Percentiles rank a stretch among this genome's conserved stretches.
Evolutionary conservation across 2,113 vertebrate species (phyloP).

Genomic region (Pelobates fuscus): DNA sequence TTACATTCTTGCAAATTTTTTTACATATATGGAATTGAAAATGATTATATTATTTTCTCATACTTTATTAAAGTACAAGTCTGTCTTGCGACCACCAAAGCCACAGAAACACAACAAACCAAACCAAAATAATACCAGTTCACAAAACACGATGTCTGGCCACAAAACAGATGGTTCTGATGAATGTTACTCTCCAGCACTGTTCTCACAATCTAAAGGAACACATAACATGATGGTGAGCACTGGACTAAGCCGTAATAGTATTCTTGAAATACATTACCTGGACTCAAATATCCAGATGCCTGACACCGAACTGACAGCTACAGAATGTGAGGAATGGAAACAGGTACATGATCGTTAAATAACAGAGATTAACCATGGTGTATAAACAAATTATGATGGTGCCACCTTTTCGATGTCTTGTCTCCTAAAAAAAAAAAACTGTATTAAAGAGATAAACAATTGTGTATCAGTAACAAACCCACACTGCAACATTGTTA

Average conservation of each 20-base stretch:
- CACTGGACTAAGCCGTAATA: not conserved
- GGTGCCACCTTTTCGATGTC: too few relatives aligned
- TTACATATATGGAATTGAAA: too few relatives aligned
- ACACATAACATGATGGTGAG: not conserved
- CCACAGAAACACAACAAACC: not conserved
- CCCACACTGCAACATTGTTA: too few relatives aligned
- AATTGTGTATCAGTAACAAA: too few relatives aligned
- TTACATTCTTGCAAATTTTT: too few relatives aligned
- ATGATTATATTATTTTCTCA: too few relatives aligned
- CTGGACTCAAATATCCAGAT: slow-evolving; percentile 64
- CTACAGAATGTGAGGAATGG: slow-evolving; percentile 82
- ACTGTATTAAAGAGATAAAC: too few relatives aligned
- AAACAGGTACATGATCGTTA: slow-evolving; percentile 75
- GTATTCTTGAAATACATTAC: slow-evolving; percentile 64
- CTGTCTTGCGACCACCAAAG: slow-evolving; percentile 79
- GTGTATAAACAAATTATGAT: too few relatives aligned
- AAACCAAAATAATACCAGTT: not conserved
- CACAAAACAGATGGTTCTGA: not conserved
- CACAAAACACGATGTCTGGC: not conserved
- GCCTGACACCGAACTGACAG: slow-evolving; percentile 55
- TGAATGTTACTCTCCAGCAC: not conserved
- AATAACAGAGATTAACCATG: too few relatives aligned
- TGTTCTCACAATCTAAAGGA: not conserved
- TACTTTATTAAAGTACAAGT: slow-evolving; percentile 76
- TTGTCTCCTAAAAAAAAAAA: too few relatives aligned